Conservation (phyloP, 1,140 invertebrate genomes). For the Zaprionus capensis region DNA sequence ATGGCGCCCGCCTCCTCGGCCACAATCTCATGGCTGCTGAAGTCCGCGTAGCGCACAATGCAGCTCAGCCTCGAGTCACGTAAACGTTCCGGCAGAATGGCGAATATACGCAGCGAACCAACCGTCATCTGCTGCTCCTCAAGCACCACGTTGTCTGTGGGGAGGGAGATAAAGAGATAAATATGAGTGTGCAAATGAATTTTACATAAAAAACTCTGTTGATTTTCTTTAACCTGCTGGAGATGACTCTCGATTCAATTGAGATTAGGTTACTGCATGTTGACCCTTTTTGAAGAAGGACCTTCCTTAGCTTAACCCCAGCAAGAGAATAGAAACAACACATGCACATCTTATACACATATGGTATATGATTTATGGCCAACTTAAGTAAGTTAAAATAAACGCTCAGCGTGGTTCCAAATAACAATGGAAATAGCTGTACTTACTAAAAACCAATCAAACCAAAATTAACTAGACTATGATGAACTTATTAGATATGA, state of each 20-base stretch:
- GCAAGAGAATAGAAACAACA: not conserved
- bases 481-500: not conserved
- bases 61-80: constrained; percentile 63
- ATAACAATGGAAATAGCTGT: not conserved
- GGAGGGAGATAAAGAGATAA: not conserved
- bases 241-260: not conserved
- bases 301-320: not conserved
- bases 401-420: not conserved
- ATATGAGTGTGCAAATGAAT: not conserved
- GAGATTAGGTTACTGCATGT: not conserved
- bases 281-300: not conserved
- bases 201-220: not conserved
- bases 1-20: constrained; percentile 67
- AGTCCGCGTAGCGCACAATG: constrained; percentile 71
- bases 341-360: not conserved
- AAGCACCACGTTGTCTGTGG: constrained; percentile 52
- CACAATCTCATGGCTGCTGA: constrained; percentile 56
- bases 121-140: constrained; percentile 60
- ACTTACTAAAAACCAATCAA: not conserved
- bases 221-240: not conserved
- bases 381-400: not conserved
- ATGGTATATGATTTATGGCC: not conserved
- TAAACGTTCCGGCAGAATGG: constrained; percentile 66
- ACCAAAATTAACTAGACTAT: too few species aligned
- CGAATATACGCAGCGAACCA: constrained; percentile 72